Evolutionary conservation across 2,797 vertebrate genomes (phyloP), one percentile per base, ranked within the genome.

Genomic region (Falco cherrug): DNA sequence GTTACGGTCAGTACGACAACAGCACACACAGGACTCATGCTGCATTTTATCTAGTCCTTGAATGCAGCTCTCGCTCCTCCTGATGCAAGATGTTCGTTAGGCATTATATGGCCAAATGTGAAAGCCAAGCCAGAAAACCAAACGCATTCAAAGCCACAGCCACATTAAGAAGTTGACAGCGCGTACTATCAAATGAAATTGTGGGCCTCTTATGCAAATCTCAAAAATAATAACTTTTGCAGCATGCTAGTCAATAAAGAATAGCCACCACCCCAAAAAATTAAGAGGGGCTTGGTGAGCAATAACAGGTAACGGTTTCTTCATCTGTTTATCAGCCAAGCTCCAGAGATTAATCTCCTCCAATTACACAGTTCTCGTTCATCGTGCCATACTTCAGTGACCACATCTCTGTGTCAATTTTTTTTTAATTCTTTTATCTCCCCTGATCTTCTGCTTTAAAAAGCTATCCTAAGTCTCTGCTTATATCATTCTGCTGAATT

Each of bases 211-310:
- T 91, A 56, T 2, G 0, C 6, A 17, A 95, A 75, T 54, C 94
- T 97, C 26, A 94, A 39, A 96, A 94, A 93, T n/a, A 96, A 43
- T 91, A 96, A 92, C 95, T 96, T 98, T 70, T 95, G 88, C 91
- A 94, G 82, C 64, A 76, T 61, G 71, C n/a, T 70, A 95, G 64
- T 86, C 67, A 86, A 71, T 60, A 82, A 96, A 92, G 65, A 94
- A 78, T 67, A 90, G 85, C 39, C 37, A 83, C 16, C 71, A 28
- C 64, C 48, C 25, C 29, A 10, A 74, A 96, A 97, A 94, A 89
- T 75, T 86, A 48, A 81, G 71, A 71, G 77, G 29, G 60, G 73
- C 73, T 78, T 87, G 74, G 71, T 93, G 78, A 95, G 91, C 78
- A 94, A 16, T 68, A 76, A 88, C 73, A 74, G 67, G 79, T 83